A percentile compares a stretch with the other conserved stretches of the same genome.
Conservation (phyloP, 2,113 vertebrate species). For the Clupea harengus region DNA sequence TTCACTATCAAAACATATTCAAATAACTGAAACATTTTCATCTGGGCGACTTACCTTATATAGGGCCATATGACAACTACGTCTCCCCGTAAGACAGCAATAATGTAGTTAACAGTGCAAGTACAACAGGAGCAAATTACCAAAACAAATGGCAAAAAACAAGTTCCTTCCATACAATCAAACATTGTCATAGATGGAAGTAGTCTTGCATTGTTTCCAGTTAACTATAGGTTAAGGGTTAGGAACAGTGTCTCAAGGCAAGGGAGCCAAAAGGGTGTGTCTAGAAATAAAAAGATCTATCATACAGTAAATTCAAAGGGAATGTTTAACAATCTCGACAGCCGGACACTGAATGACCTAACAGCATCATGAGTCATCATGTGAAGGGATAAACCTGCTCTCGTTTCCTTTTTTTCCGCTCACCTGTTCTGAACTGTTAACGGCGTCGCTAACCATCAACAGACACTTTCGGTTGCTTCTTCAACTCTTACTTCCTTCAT, state of each 20-base stretch:
- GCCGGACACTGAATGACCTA: neutral
- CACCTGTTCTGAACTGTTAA: neutral
- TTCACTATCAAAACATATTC: neutral
- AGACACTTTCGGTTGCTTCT: neutral
- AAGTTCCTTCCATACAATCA: constrained; percentile 74
- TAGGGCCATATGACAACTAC: constrained; percentile 84
- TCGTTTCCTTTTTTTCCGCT: neutral
- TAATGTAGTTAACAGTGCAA: constrained; percentile 82
- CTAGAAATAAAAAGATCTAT: neutral
- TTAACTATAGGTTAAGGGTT: neutral
- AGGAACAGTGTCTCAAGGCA: neutral
- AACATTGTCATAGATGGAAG: constrained; percentile 53
- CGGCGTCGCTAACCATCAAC: neutral
- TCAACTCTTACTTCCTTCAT: neutral
- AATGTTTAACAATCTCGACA: neutral
- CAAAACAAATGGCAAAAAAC: constrained; percentile 78
- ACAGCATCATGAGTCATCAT: neutral
- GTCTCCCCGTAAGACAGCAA: constrained; percentile 76
- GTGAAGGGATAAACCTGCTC: neutral
- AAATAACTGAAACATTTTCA: neutral
- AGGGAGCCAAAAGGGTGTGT: neutral
- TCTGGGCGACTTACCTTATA: constrained; percentile 81
- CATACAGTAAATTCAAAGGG: neutral
- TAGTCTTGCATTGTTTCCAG: neutral
- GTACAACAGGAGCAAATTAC: constrained; percentile 86